Evolutionary conservation across 2,113 vertebrate species (phyloP).

Genomic region (Oreochromis aureus): DNA sequence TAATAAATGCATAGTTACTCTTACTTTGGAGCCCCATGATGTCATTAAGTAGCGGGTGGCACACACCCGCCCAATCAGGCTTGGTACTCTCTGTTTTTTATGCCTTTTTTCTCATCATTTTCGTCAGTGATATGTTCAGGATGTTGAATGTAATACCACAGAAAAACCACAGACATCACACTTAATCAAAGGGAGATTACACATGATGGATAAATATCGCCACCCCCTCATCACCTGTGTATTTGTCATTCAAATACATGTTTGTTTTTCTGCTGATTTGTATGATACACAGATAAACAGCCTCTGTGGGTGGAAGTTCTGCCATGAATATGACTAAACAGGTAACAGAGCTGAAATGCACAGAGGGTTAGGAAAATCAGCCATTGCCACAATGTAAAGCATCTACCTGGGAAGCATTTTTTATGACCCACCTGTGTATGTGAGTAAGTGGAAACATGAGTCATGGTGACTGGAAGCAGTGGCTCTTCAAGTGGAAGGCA

Average conservation of each 20-base stretch:
- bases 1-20: background rate
- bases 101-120: background rate
- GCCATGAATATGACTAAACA: background rate
- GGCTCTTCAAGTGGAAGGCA: background rate
- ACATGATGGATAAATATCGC: fast-evolving
- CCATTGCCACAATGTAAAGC: background rate
- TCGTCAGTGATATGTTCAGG: fast-evolving
- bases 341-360: background rate
- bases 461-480: background rate
- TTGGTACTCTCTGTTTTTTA: background rate
- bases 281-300: background rate
- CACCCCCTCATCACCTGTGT: background rate
- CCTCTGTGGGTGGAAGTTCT: background rate
- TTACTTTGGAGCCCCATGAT: background rate
- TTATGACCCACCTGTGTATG: background rate
- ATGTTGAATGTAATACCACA: background rate
- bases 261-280: background rate
- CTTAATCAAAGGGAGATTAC: background rate
- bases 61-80: background rate
- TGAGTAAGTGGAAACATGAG: background rate
- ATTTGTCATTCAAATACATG: background rate
- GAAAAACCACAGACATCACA: background rate
- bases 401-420: background rate
- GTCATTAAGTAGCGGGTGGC: background rate
- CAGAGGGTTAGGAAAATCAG: background rate